Evolutionary conservation across 2,113 vertebrate genomes (phyloP), one percentile per base, ranked within the genome.

Genomic region (Verasper variegatus): DNA sequence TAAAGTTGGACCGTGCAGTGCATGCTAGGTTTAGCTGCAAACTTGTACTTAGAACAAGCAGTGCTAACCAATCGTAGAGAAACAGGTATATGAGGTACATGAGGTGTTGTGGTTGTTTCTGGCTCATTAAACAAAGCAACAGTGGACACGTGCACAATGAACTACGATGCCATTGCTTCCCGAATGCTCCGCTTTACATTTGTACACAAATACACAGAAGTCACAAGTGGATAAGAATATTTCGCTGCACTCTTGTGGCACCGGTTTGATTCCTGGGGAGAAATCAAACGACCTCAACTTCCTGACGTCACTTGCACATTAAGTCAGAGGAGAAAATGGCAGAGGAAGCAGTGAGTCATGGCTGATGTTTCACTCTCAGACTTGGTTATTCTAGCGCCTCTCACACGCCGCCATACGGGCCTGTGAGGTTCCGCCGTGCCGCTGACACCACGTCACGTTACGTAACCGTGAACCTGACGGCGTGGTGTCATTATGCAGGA

Each of bases 321-420:
- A 81, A 31, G 56, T 75, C 67, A 40, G 76, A 82, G 27, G 60
- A 62, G n/a, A 87, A 77, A 88, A 82, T 71, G 58, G 58, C 69
- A 72, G 69, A 54, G 62, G 68, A 80, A 42, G 74, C 58, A 69
- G 15, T 77, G 86, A 89, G 70, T 79, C 75, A 75, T 31, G 70
- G 67, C 20, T 67, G 56, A 74, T 75, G 63, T 82, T 83, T 82
- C 74, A 37, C 15, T 74, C 67, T 45, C 37, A 37, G 63, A 45
- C 11, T 42, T 35, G 52, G 21, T 58, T 58, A 75, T 15, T 26
- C 14, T 31, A 82, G 56, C 23, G 9, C 45, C 67, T 14, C 63
- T n/a, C 68, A 17, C 24, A 57, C 49, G 31, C 37, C 45, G 4
- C 63, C 45, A 13, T 47, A 26, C 59, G 27, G 45, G 76, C 63